Conservation (phyloP, 2,113 vertebrate species). For the Microtus ochrogaster region DNA sequence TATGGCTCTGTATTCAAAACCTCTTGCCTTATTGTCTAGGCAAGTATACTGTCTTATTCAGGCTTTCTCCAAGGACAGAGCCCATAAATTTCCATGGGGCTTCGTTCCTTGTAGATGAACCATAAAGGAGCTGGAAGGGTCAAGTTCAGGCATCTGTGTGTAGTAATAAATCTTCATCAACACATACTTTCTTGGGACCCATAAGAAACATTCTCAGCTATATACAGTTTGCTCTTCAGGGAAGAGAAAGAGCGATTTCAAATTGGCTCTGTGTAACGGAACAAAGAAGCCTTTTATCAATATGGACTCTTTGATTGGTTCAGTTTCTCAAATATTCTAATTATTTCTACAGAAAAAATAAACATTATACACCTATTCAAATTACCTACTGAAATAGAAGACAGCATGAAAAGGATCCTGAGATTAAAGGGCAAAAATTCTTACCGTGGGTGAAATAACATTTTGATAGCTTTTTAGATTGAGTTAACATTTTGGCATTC, state of each 20-base stretch:
- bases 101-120: neutral
- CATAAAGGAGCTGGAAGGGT: neutral
- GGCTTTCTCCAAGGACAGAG: neutral
- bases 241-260: neutral
- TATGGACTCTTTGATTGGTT: neutral
- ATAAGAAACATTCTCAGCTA: neutral
- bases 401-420: constrained; percentile 28
- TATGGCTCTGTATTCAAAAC: neutral
- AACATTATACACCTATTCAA: constrained; percentile 13
- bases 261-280: neutral
- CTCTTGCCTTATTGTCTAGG: too few species aligned
- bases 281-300: constrained; percentile 47
- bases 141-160: neutral
- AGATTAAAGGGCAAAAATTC: constrained; percentile 50
- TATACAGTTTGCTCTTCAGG: neutral
- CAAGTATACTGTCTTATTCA: neutral
- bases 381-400: neutral
- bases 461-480: constrained; percentile 13
- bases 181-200: neutral
- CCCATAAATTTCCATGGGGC: neutral
- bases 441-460: constrained; percentile 18
- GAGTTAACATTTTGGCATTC: neutral
- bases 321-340: constrained; percentile 45
- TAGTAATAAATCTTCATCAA: neutral
- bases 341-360: constrained; percentile 38